Evolutionary conservation across 2,888 invertebrate genomes (phyloP), one percentile per base, ranked within the genome.

Genomic region (Drosophila stalkeri): DNA sequence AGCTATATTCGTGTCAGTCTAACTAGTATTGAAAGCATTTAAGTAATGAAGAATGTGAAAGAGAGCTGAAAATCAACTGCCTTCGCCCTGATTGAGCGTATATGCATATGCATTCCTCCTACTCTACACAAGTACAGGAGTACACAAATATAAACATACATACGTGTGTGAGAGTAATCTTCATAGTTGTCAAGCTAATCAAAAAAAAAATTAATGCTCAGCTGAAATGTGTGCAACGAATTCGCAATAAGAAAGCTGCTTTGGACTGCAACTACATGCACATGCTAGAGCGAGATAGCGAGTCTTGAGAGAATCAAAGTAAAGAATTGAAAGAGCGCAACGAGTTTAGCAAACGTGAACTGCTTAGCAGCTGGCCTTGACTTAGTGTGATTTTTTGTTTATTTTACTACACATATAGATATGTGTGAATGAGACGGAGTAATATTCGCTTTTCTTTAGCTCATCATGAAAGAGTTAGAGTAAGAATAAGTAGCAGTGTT

Each of bases 301-400:
- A 7, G 20, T n/a, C 39, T 54, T 39, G 9, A 14, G 11, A 52
- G 54, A 12, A 11, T 11, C n/a, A 4, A 7, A 54, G 39, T 27
- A 37, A 55, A 31, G 39, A 55, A 52, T 20, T 52, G 20, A 8
- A 20, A n/a, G 55, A 55, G n/a, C 12, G 27, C 37, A 27, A 12
- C 9, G 27, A 52, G 8, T 14, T 3, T 20, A 16, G 18, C 14
- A 23, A 52, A 37, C 8, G 8, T 8, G 14, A 52, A 20, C 35
- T 51, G 33, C 12, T 49, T 33, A 33, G 7, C 31, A 20, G 9
- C 11, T 55, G 55, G 0, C 55, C 41, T 55, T 41, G 41, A 41
- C 23, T 41, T 6, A 23, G 41, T 31, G 37, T 11, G 4, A 47
- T 37, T 39, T 16, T 39, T 6, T 16, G 35, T 18, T 18, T 31